phyloP scores from a whole-genome alignment of 1,140 invertebrate genomes.

The Drepana arcuata region DNA sequence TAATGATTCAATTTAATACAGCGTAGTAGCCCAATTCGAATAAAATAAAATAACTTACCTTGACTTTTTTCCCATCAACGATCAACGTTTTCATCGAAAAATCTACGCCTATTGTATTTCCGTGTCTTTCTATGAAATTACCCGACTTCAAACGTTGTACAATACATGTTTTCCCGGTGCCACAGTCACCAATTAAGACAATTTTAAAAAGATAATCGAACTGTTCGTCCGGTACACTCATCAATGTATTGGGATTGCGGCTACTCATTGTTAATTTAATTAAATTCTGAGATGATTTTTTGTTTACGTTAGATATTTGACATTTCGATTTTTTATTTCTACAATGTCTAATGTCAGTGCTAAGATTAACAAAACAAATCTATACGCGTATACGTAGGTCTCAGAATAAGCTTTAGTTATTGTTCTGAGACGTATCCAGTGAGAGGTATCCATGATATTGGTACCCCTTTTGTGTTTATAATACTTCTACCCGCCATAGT shows the following conservation, averaged over 20 bases:
- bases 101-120: slow-evolving; percentile 96
- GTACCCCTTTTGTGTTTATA: too few species aligned
- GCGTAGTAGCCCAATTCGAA: too few species aligned
- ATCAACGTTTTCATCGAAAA: slow-evolving; percentile 97
- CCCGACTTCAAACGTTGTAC: slow-evolving; percentile 95
- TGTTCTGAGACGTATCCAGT: too few species aligned
- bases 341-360: too few species aligned
- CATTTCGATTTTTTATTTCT: too few species aligned
- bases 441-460: too few species aligned
- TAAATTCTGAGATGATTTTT: slow-evolving; percentile 11
- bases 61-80: slow-evolving; percentile 93
- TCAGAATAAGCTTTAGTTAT: too few species aligned
- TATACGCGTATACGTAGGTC: too few species aligned
- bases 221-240: slow-evolving; percentile 77
- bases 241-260: slow-evolving; percentile 73
- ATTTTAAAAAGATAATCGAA: slow-evolving; percentile 90
- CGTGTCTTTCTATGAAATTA: slow-evolving; percentile 93
- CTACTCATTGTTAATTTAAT: slow-evolving; percentile 49
- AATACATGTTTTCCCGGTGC: slow-evolving; percentile 88
- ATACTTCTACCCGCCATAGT: too few species aligned
- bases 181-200: slow-evolving; percentile 87
- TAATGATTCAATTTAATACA: neutral
- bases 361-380: too few species aligned
- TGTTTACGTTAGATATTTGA: slow-evolving; percentile 51
- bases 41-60: slow-evolving; percentile 74